These are phyloP conservation scores for Eilema depressum DNA, from an alignment of 2,888 invertebrate genomes.

Conservation along the genomic window DNA sequence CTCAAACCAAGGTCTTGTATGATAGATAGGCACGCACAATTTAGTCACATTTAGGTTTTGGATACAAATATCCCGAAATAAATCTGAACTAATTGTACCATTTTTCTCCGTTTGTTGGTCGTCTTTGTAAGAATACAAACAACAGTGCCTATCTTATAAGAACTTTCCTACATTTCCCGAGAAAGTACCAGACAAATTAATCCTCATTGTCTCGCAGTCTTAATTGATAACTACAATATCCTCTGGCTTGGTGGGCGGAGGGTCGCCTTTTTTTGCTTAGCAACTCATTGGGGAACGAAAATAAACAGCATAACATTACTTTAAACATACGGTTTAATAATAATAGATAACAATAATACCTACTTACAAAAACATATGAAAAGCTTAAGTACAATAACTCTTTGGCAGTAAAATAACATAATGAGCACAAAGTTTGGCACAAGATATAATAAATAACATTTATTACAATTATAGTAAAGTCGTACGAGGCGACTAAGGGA, in stretches of 20 bases:
- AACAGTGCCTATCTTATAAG: not conserved
- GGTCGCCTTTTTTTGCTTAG: slow-evolving; percentile 23
- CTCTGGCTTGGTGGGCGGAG: slow-evolving; percentile 54
- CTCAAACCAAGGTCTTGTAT: not conserved
- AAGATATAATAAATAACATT: slow-evolving; percentile 11
- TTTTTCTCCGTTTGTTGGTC: not conserved
- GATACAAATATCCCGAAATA: not conserved
- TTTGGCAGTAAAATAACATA: slow-evolving; percentile 46
- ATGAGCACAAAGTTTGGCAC: slow-evolving; percentile 28
- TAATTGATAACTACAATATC: slow-evolving; percentile 69
- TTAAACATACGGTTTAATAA: slow-evolving; percentile 47
- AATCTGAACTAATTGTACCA: not conserved
- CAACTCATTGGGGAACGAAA: not conserved
- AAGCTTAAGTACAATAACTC: slow-evolving; percentile 42
- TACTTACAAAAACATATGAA: slow-evolving; percentile 36
- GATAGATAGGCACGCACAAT: not conserved
- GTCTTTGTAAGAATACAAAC: not conserved
- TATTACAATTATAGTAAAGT: not conserved
- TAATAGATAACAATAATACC: slow-evolving; percentile 37
- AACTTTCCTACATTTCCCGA: not conserved
- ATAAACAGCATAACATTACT: slow-evolving; percentile 14
- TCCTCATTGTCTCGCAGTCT: slow-evolving; percentile 53
- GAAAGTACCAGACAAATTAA: not conserved
- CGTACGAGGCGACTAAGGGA: too few species aligned
- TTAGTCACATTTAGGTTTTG: not conserved